Evolutionary conservation across 2,888 invertebrate species (phyloP).

Genomic region (Thera obeliscata): DNA sequence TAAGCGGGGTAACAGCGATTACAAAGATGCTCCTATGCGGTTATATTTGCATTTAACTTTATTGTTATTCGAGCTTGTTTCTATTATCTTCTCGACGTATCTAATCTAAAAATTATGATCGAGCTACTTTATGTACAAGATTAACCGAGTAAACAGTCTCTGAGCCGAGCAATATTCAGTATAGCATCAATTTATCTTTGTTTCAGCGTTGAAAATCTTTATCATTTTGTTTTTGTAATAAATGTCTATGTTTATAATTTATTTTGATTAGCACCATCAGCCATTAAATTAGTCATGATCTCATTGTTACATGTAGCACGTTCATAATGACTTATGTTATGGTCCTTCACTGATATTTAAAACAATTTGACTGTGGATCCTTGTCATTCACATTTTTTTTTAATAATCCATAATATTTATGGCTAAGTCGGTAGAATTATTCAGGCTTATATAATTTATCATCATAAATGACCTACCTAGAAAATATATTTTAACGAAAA

Average conservation of each 20-base stretch:
- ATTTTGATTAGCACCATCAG: background rate
- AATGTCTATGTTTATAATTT: constrained; percentile 11
- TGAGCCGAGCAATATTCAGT: constrained; percentile 11
- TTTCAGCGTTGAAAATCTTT: constrained; percentile 9
- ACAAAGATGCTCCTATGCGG: constrained; percentile 31
- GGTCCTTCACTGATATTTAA: background rate
- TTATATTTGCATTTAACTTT: constrained; percentile 39
- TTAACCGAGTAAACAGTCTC: constrained; percentile 27
- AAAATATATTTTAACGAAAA: background rate
- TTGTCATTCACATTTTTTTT: background rate
- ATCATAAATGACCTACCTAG: background rate
- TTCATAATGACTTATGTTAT: background rate
- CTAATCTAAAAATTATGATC: constrained; percentile 34
- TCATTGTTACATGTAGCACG: constrained; percentile 6
- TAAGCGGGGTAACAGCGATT: constrained; percentile 29
- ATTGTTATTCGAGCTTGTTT: constrained; percentile 22
- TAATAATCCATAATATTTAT: background rate
- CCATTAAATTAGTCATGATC: background rate
- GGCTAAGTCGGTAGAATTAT: background rate
- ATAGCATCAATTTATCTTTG: constrained; percentile 17
- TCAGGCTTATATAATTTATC: background rate
- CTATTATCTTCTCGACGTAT: constrained; percentile 26
- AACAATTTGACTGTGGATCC: background rate
- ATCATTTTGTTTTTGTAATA: constrained; percentile 13
- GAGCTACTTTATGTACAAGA: constrained; percentile 24